Conservation (phyloP, 2,113 vertebrate genomes). For the Gymnobelideus leadbeateri region DNA sequence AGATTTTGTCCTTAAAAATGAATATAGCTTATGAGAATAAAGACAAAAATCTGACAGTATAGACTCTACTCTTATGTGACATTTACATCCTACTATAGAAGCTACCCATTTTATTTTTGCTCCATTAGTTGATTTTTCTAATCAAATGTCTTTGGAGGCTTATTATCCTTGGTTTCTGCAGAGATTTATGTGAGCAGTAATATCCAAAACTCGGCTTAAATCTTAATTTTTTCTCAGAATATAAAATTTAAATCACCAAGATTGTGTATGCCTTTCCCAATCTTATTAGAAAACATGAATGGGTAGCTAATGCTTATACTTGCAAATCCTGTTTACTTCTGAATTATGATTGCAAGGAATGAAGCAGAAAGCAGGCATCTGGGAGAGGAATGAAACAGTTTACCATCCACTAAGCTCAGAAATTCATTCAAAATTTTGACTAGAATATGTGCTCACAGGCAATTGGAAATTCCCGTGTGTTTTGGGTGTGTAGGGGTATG, state of each 20-base stretch:
- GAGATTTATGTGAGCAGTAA: neutral
- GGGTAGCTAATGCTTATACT: neutral
- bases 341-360: neutral
- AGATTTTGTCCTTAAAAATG: neutral
- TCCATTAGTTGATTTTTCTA: neutral
- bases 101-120: neutral
- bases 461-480: neutral
- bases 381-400: neutral
- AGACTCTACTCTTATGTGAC: neutral
- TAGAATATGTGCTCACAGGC: neutral
- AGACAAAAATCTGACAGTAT: neutral
- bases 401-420: neutral
- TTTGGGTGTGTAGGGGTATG: neutral
- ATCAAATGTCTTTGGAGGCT: neutral
- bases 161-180: neutral
- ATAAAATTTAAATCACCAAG: neutral
- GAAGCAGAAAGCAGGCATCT: neutral
- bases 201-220: neutral
- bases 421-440: neutral
- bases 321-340: constrained; percentile 2
- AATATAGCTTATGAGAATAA: neutral
- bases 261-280: neutral
- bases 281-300: constrained; percentile 7
- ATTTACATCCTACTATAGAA: neutral
- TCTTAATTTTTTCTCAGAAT: neutral